These are phyloP conservation scores for Arenaria interpres DNA, from an alignment of 2,113 vertebrate genomes.

Conservation along the genomic window DNA sequence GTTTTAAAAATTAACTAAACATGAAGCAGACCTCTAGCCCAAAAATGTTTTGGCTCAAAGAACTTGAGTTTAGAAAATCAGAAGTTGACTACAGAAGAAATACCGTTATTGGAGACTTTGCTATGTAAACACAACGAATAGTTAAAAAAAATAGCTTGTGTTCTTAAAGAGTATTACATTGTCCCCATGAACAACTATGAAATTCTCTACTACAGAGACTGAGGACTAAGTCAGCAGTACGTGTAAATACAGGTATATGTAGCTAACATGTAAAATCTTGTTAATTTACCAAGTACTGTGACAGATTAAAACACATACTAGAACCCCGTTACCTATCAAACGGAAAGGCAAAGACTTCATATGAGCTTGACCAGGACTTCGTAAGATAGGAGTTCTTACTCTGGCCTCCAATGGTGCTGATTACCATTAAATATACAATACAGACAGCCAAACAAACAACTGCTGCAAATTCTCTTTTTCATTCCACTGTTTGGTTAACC, in stretches of 20 bases:
- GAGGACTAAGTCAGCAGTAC: neutral
- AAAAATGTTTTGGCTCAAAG: neutral
- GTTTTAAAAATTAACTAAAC: neutral
- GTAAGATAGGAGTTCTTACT: neutral
- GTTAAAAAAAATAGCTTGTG: neutral
- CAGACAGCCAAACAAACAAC: neutral
- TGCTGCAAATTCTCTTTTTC: neutral
- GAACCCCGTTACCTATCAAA: neutral
- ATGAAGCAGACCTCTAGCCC: neutral
- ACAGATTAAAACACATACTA: neutral
- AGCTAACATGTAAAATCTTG: neutral
- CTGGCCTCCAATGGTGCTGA: neutral
- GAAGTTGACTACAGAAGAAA: neutral
- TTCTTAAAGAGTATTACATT: neutral
- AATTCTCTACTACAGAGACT: neutral
- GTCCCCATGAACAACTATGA: neutral
- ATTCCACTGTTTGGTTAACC: neutral
- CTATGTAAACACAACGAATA: neutral
- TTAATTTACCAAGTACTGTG: rapidly evolving
- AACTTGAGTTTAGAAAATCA: neutral
- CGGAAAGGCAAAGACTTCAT: neutral
- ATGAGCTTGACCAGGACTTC: neutral
- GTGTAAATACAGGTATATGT: neutral
- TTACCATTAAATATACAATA: neutral
- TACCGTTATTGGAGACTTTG: neutral